Evolutionary conservation across 2,797 vertebrate species (phyloP).

Genomic region (Spondyliosoma cantharus): DNA sequence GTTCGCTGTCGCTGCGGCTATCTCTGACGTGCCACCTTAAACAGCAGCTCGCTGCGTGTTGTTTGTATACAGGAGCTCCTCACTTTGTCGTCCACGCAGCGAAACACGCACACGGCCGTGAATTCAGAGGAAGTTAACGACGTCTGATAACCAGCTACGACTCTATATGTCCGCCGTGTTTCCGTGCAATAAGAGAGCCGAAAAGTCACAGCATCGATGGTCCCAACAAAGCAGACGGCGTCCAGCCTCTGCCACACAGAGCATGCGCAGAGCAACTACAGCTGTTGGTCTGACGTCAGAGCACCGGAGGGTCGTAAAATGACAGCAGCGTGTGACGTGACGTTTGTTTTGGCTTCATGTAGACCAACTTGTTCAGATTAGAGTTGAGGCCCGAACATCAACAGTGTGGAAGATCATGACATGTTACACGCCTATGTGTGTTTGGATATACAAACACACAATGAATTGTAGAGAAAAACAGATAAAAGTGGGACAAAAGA

Average conservation of each 20-base stretch:
- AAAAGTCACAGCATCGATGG: constrained; percentile 57
- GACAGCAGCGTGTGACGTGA: constrained; percentile 6
- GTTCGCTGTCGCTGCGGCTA: constrained; percentile 22
- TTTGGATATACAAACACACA: no score
- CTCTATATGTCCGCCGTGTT: not conserved
- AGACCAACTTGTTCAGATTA: not conserved
- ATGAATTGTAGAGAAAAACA: no score
- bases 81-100: constrained; percentile 28
- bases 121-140: not conserved
- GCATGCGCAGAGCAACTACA: constrained; percentile 74
- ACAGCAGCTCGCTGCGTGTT: constrained; percentile 70
- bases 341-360: constrained; percentile 10
- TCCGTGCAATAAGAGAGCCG: not conserved
- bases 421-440: no score
- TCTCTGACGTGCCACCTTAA: constrained; percentile 76
- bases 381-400: not conserved
- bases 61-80: constrained; percentile 74
- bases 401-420: not conserved
- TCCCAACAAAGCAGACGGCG: constrained; percentile 75
- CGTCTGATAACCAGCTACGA: not conserved
- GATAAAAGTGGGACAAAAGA: no score
- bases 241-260: constrained; percentile 33
- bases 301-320: not conserved
- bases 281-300: constrained; percentile 74
- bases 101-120: not conserved